Evolutionary conservation across 2,113 vertebrate genomes (phyloP), one percentile per base, ranked within the genome.

Genomic region (Cathartes aura): DNA sequence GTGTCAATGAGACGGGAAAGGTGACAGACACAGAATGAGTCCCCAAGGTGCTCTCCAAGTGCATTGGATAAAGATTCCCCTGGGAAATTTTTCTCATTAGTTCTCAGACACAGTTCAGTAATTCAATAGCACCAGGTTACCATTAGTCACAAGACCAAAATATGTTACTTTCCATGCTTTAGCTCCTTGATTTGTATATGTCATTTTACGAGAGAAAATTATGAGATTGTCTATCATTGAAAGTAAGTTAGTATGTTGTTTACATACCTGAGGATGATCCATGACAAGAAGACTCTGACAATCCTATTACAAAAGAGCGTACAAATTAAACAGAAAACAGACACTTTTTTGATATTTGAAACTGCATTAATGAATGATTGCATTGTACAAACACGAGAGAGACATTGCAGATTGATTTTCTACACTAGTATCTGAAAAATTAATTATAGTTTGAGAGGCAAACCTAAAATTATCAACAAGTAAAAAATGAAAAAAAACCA

Each of bases 71-170:
- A 99, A 99, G 99, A 99, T 99, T 99, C 99, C 98, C 98, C 78
- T 97, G 99, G 98, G 99, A 99, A 98, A 99, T 98, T 98, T 99
- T 99, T 99, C 99, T 99, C 99, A 99, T 99, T 99, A 99, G 99
- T 99, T 99, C 98, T 99, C 98, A 99, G 99, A 99, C 98, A 99
- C 99, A 99, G 99, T 99, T 99, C 99, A 98, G 99, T 99, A 99
- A 99, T 99, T 99, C 99, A 98, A 98, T 98, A 99, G 98, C 99
- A 98, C 98, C 98, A 98, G 99, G 98, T 99, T 99, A 98, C 99
- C 97, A 98, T 99, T 99, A 98, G 98, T 99, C 98, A 99, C 98
- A 98, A 98, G 98, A 99, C 97, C 97, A 96, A 98, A 98, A 98
- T 98, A 98, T 98, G 98, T 98, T 98, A 96, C 95, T 98, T 97